Base-by-base conservation (phyloP, 1,140 invertebrate genomes). In the Tetramorium parvispinum region DNA sequence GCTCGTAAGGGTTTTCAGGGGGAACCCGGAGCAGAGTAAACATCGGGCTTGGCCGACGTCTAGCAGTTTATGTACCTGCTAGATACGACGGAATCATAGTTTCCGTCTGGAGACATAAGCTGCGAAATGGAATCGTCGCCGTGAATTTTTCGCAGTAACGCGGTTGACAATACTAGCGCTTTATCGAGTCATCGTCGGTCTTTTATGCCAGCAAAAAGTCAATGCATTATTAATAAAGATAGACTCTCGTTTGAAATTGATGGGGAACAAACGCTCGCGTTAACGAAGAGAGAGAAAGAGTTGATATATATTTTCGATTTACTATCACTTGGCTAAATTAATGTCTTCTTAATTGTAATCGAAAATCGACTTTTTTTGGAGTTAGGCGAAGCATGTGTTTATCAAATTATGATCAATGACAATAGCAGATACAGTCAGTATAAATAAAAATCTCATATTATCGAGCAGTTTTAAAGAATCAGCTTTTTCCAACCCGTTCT, bases 141-240 rank as follows among this genome's bases (percentile, higher is more conserved):
- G 75, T 46, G 75, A 89, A 89, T 61, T 59, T 61, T 59, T 87
- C 85, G 68, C 75, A 57, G 61, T 82, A 79, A 89, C 66, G 51
- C 57, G 66, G n/a, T 16, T 73, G 24, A 87, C 46, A 86, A 87
- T 79, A 59, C 24, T 73, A 63, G 32, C 73, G 18, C 87, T 86
- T 61, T 66, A 59, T 82, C 73, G 77, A n/a, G 13, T 37, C 59
- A 27, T 49, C 51, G 68, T 51, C 32, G 59, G 27, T 61, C 53
- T 46, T 79, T 24, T 51, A 37, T n/a, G 71, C 63, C 46, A 51
- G 81, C 53, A 87, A 90, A 86, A 87, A 87, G 75, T 76, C 79
- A 65, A 89, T 90, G 85, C 85, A 90, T 89, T 89, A 90, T 90
- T 89, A 90, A 89, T 87, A 51, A 87, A 40, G 66, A 63, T 55